phyloP scores from a whole-genome alignment of 2,888 invertebrate species.

The Thecophora atra region DNA sequence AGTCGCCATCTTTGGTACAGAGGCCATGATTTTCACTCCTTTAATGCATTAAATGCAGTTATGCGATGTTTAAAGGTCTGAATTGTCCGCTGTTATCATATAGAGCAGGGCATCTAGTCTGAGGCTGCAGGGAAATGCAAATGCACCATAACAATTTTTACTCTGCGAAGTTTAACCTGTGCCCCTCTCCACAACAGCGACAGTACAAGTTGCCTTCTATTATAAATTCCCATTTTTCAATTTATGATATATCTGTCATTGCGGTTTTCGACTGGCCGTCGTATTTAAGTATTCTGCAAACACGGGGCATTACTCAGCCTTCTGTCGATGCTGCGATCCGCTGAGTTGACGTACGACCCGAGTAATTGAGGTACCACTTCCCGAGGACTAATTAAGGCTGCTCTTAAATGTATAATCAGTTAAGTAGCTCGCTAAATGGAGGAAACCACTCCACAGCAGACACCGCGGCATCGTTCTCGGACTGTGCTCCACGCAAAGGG shows the following conservation, averaged over 20 bases:
- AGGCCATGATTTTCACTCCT: too few species aligned
- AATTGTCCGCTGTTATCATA: too few species aligned
- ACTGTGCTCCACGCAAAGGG: too few species aligned
- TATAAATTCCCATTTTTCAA: neutral
- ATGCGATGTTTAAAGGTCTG: too few species aligned
- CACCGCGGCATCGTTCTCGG: too few species aligned
- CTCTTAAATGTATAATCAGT: conserved; percentile 32
- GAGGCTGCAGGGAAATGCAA: too few species aligned
- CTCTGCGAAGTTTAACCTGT: neutral
- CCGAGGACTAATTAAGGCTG: conserved; percentile 19
- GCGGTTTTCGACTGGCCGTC: neutral
- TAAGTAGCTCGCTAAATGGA: conserved; percentile 19
- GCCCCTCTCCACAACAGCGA: too few species aligned
- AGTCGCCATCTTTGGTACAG: too few species aligned
- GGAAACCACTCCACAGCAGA: neutral
- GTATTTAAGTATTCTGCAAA: conserved; percentile 29
- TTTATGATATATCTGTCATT: neutral
- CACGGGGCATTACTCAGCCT: conserved; percentile 27
- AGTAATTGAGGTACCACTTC: neutral
- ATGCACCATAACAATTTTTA: too few species aligned
- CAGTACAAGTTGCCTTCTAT: neutral
- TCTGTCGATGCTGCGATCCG: conserved; percentile 24
- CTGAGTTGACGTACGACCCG: conserved; percentile 9
- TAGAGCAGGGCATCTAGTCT: too few species aligned
- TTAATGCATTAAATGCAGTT: too few species aligned